Evolutionary conservation across 2,888 invertebrate genomes (phyloP), one percentile per base, ranked within the genome.

Genomic region (Neocrepidodera transversa): DNA sequence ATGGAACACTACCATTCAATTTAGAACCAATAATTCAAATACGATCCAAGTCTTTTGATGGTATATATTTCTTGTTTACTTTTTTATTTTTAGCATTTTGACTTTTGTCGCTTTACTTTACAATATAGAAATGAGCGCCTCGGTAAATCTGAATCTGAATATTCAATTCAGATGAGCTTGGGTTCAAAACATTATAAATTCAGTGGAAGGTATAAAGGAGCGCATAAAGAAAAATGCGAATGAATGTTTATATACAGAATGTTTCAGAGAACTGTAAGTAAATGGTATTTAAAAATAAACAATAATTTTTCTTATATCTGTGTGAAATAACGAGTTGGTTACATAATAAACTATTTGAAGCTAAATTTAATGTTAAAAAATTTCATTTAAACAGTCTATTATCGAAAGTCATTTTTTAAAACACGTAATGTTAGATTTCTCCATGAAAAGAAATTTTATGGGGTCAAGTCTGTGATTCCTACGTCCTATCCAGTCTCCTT

Each of bases 21-120:
- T 66, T 68, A 60, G 64, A 64, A 57, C 62, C 58, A 63, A 65
- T 68, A 68, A 66, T 58, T 68, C 68, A 68, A 64, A 51, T 56
- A 30, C 58, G 51, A 38, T 35, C 26, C 26, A 13, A 28, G 45
- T 18, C 26, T 45, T 45, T 45, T 26, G 14, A 13, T 45, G 45
- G 26, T 35, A 32, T 28, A 18, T 23, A 45, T 45, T 47, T 54
- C 36, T 45, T 14, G 23, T 23, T 23, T 13, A 16, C 4, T 17
- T 54, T 23, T 45, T 35, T 36, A 13, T 45, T 26, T 14, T 54
- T 54, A 17, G 35, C 23, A 40, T 54, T 54, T 54, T 54, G 36
- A 47, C 23, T 54, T 54, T 54, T 54, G 54, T 54, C 54, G 54
- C 54, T 54, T 45, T 35, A 54, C 36, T 36, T 45, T 40, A 54